Conservation (phyloP, 2,888 invertebrate species). For the Glaucopsyche alexis region DNA sequence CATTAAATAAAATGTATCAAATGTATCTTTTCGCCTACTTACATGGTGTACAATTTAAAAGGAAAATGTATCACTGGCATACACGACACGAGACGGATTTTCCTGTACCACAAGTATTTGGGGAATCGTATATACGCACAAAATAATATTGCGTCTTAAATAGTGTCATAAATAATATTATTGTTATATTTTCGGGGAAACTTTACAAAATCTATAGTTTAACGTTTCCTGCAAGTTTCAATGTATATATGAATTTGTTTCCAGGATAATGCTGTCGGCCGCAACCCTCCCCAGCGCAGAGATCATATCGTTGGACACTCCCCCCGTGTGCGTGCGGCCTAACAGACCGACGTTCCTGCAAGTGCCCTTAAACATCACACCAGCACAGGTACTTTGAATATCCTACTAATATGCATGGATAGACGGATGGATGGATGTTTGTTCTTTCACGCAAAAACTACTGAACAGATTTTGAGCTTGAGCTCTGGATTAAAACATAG, state of each 20-base stretch:
- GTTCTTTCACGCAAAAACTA: too few species aligned
- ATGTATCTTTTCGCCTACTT: too few species aligned
- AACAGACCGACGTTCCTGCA: conserved; percentile 87
- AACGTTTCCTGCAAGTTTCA: neutral
- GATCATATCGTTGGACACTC: conserved; percentile 55
- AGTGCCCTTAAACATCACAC: conserved; percentile 80
- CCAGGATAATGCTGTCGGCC: conserved; percentile 76
- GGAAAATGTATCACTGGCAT: neutral
- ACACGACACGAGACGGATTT: too few species aligned
- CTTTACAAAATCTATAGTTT: neutral
- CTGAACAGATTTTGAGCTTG: too few species aligned
- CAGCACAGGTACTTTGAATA: conserved; percentile 62
- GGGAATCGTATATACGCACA: too few species aligned
- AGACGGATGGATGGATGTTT: too few species aligned
- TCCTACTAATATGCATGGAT: too few species aligned
- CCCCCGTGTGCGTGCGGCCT: conserved; percentile 70
- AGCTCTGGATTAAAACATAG: too few species aligned
- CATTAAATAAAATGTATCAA: too few species aligned
- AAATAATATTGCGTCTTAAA: too few species aligned
- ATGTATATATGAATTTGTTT: conserved; percentile 35
- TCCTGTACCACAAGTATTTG: too few species aligned
- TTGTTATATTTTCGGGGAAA: neutral
- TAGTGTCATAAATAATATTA: neutral
- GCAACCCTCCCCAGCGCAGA: conserved; percentile 63
- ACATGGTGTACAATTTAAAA: neutral